Evolutionary conservation across 2,888 invertebrate species (phyloP), one percentile per base, ranked within the genome.

Genomic region (Blastobasis lacticolella): DNA sequence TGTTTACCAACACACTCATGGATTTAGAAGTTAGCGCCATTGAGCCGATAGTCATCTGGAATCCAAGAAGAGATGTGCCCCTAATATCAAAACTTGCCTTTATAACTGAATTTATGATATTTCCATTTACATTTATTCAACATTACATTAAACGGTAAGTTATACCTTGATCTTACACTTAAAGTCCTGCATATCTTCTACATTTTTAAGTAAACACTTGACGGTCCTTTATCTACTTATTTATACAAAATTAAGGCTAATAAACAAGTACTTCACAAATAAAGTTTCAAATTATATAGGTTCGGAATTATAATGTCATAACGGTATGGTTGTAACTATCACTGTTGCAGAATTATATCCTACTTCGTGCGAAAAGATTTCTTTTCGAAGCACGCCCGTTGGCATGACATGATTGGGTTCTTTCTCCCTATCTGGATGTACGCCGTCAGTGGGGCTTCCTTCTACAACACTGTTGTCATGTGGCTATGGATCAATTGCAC

Each of bases 1-100:
- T 93, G 6, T 94, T 91, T 67, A 91, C 95, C 0, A 95, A 96
- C 69, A 94, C 95, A 0, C 76, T 92, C 5, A 90, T 92, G 75
- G 95, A 95, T 75, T 80, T 92, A 56, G 94, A 95, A 71, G 81
- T 95, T 9, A 91, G 92, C 49, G 80, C 89, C 49, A 80, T 91
- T 42, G 93, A 94, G 67, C 95, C 95, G 0, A 69, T 92, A 43
- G 70, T 94, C 1, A 87, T 90, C 47, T 95, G 91, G 85, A 73
- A 93, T 49, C 94, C 95, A 0, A 74, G 91, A 46, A 92, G 92
- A 69, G 84, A 88, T 23, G 78, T 82, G 53, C 73, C 77, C 3
- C 56, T 81, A 1, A 45, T 90, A 3, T 75, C 82, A 49, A 85
- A 90, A 57, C 89, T 90, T 57, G 73, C 88, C 0, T 83, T 91